Conservation (phyloP, 2,888 invertebrate species). For the Synanthedon tipuliformis region DNA sequence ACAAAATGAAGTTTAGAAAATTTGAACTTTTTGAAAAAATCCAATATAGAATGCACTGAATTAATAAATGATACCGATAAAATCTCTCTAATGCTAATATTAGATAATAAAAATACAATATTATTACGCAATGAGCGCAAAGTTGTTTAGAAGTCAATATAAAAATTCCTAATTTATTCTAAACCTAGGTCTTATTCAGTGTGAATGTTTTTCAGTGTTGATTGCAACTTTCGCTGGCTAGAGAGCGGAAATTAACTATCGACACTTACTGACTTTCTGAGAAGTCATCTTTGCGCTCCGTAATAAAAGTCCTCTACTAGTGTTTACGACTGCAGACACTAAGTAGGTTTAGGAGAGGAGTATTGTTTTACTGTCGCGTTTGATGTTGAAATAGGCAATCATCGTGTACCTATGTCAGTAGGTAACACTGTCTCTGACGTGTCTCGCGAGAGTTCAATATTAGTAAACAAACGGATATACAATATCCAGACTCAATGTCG, state of each 20-base stretch:
- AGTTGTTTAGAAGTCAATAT: too few relatives aligned
- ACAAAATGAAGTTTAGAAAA: too few relatives aligned
- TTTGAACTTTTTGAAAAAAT: too few relatives aligned
- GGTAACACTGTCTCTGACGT: conserved; percentile 11
- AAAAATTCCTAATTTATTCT: too few relatives aligned
- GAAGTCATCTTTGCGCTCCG: background rate
- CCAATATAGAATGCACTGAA: too few relatives aligned
- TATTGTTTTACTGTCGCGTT: conserved; percentile 9
- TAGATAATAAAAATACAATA: too few relatives aligned
- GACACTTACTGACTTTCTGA: background rate
- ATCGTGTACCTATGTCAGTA: background rate
- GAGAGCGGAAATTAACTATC: background rate
- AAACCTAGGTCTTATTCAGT: too few relatives aligned
- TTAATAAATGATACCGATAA: too few relatives aligned
- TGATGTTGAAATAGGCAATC: conserved; percentile 1
- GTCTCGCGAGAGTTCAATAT: conserved; percentile 18
- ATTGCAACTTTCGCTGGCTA: too few relatives aligned
- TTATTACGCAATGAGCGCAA: too few relatives aligned
- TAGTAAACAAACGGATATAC: conserved; percentile 32
- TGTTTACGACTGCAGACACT: background rate
- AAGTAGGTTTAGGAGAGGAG: conserved; percentile 2
- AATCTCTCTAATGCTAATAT: too few relatives aligned
- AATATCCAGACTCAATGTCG: conserved; percentile 13
- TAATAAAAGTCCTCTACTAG: background rate
- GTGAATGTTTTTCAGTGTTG: too few relatives aligned